phyloP scores from a whole-genome alignment of 2,888 invertebrate genomes.

The Scaptomyza parva region DNA sequence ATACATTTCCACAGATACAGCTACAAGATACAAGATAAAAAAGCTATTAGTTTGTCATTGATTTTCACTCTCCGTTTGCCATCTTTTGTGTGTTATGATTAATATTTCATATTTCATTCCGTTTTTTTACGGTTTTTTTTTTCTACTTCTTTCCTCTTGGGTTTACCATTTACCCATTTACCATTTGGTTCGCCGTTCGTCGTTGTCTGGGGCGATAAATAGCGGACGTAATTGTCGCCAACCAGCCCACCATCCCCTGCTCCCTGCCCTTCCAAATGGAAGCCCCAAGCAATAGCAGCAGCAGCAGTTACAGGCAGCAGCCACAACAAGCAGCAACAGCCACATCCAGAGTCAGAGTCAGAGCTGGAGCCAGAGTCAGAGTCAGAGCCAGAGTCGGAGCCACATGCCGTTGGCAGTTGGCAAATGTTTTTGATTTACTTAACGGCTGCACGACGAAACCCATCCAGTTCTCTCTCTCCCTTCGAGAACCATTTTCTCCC shows the following conservation, averaged over 20 bases:
- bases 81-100: slow-evolving; percentile 28
- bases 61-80: slow-evolving; percentile 32
- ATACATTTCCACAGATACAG: too few species aligned
- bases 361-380: too few species aligned
- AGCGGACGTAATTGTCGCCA: slow-evolving; percentile 60
- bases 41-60: slow-evolving; percentile 33
- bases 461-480: not conserved
- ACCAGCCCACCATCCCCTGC: too few species aligned
- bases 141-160: slow-evolving; percentile 25
- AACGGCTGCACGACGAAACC: slow-evolving; percentile 35
- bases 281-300: slow-evolving; percentile 4
- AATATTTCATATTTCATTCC: slow-evolving; percentile 28
- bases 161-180: not conserved
- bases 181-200: not conserved
- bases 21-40: slow-evolving; percentile 1
- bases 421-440: slow-evolving; percentile 69
- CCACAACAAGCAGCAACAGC: not conserved
- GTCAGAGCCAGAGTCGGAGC: too few species aligned
- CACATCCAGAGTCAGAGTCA: too few species aligned
- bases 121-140: slow-evolving; percentile 26
- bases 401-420: slow-evolving; percentile 61
- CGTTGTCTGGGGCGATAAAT: slow-evolving; percentile 61
- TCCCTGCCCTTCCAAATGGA: too few species aligned
- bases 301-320: not conserved
- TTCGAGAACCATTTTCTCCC: not conserved